phyloP scores from a whole-genome alignment of 2,888 invertebrate species.

The Polia nebulosa region DNA sequence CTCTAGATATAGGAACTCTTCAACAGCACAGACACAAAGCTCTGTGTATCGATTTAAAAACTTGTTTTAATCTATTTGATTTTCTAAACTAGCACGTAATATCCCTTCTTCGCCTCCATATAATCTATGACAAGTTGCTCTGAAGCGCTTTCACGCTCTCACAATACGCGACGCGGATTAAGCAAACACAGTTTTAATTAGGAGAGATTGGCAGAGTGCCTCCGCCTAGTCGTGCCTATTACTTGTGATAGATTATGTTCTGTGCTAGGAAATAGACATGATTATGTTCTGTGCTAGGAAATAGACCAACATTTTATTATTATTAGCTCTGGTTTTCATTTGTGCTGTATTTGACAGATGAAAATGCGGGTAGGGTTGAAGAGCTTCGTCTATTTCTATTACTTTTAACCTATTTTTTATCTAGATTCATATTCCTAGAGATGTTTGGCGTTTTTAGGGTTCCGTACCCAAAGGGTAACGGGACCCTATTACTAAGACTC shows the following conservation, averaged over 20 bases:
- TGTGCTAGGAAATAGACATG: constrained; percentile 1
- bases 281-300: constrained; percentile 22
- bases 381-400: too few relatives aligned
- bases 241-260: constrained; percentile 47
- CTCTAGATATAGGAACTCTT: too few relatives aligned
- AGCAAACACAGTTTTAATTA: constrained; percentile 89
- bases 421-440: too few relatives aligned
- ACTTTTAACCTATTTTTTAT: too few relatives aligned
- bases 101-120: not conserved
- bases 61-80: too few relatives aligned
- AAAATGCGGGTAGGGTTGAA: too few relatives aligned
- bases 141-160: constrained; percentile 81
- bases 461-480: too few relatives aligned
- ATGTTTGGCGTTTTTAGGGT: too few relatives aligned
- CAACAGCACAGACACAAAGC: too few relatives aligned
- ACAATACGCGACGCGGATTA: constrained; percentile 85
- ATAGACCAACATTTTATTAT: constrained; percentile 5
- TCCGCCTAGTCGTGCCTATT: constrained; percentile 42
- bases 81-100: too few relatives aligned
- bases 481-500: too few relatives aligned
- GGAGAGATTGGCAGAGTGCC: constrained; percentile 79
- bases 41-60: too few relatives aligned
- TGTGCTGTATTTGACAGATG: not conserved
- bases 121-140: constrained; percentile 70
- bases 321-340: not conserved